A percentile compares a stretch with the other conserved stretches of the same genome.
Conservation (phyloP, 2,113 vertebrate species). For the Fregetta grallaria region DNA sequence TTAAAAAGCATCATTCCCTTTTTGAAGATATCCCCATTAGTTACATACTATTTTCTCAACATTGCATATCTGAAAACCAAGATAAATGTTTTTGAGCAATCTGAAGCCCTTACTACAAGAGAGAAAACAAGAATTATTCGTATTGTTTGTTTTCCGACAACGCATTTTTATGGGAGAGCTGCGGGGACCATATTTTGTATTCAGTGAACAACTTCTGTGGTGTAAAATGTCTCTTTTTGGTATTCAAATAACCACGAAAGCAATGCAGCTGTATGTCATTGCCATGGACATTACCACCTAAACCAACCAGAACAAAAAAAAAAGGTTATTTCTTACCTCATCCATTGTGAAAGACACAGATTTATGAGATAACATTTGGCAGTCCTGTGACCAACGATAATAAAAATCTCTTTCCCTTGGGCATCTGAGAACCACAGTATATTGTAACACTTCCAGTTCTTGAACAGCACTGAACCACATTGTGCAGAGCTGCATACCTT, state of each 20-base stretch:
- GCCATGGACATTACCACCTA: constrained; percentile 24
- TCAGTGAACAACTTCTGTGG: background rate
- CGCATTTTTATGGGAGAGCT: constrained; percentile 1
- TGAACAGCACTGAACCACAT: background rate
- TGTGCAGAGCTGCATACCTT: background rate
- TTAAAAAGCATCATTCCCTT: background rate
- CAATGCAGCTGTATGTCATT: background rate
- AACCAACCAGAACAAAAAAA: constrained; percentile 10
- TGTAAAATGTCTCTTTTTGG: constrained; percentile 17
- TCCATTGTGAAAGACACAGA: constrained; percentile 19
- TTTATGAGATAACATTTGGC: constrained; percentile 22
- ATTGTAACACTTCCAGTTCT: constrained; percentile 21
- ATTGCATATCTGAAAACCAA: background rate
- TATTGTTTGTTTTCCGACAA: constrained; percentile 8
- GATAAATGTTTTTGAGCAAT: background rate
- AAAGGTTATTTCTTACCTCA: constrained; percentile 43
- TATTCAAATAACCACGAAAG: constrained; percentile 5
- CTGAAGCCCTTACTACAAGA: background rate
- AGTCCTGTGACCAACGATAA: constrained; percentile 16
- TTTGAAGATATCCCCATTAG: background rate
- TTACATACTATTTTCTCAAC: background rate
- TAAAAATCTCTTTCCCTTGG: constrained; percentile 48
- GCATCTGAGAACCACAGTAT: constrained; percentile 16
- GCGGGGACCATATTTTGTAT: background rate
- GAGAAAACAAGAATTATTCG: background rate